Conservation (phyloP, 1,140 invertebrate genomes). For the Daktulosphaira vitifoliae region DNA sequence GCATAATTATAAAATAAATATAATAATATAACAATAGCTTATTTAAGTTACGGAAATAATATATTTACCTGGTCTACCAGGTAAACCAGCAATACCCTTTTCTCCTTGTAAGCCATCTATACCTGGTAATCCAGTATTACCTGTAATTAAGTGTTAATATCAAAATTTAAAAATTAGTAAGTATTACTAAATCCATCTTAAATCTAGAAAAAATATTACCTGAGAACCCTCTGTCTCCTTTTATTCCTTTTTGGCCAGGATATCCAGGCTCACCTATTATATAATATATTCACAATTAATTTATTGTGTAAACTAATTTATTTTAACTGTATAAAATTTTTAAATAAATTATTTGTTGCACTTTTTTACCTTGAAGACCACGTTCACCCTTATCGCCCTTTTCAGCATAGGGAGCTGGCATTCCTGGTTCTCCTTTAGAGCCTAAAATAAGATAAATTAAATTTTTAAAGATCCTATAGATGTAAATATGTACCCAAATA, state of each 20-base stretch:
- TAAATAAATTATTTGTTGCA: background rate
- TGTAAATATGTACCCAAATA: background rate
- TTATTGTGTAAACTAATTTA: no score
- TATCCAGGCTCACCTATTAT: slow-evolving; percentile 45
- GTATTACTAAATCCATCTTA: no score
- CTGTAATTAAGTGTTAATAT: slow-evolving; percentile 10
- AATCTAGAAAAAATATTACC: no score
- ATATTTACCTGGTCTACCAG: slow-evolving; percentile 48
- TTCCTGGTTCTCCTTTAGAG: slow-evolving; percentile 55
- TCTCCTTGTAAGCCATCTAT: slow-evolving; percentile 53
- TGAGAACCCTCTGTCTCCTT: slow-evolving; percentile 49
- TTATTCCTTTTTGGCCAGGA: slow-evolving; percentile 36
- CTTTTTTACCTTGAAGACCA: slow-evolving; percentile 36
- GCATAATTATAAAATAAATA: no score
- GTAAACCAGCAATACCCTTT: slow-evolving; percentile 49
- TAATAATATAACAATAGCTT: no score
- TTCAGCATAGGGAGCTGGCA: slow-evolving; percentile 52
- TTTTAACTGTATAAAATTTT: background rate
- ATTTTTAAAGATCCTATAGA: slow-evolving; percentile 40
- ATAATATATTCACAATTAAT: no score
- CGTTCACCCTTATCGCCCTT: slow-evolving; percentile 39
- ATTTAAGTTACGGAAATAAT: no score
- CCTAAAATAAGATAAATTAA: slow-evolving; percentile 42
- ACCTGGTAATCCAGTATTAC: slow-evolving; percentile 45
- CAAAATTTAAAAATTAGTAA: no score